These are phyloP conservation scores for Zaprionus bogoriensis DNA, from an alignment of 2,888 invertebrate genomes.

Conservation along the genomic window DNA sequence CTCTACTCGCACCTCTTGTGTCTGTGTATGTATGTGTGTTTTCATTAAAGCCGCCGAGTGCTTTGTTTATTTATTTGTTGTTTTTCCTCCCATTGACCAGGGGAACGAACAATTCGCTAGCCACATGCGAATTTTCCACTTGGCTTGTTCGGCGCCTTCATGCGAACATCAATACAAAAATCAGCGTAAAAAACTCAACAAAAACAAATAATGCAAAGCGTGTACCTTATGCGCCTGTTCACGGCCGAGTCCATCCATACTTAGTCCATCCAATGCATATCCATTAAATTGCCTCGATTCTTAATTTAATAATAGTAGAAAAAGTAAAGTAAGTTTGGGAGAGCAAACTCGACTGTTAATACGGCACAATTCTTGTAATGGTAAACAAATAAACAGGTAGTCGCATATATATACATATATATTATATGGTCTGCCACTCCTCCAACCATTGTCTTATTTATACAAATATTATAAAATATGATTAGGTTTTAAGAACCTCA, in stretches of 20 bases:
- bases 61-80: slow-evolving; percentile 57
- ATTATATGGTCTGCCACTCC: no score
- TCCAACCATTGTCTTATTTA: no score
- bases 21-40: slow-evolving; percentile 18
- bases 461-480: no score
- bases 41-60: slow-evolving; percentile 47
- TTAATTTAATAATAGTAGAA: neutral
- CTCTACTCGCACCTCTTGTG: slow-evolving; percentile 5
- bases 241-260: slow-evolving; percentile 8
- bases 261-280: neutral
- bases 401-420: no score
- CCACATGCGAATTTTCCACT: slow-evolving; percentile 80
- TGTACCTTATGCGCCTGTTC: slow-evolving; percentile 23
- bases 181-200: slow-evolving; percentile 37
- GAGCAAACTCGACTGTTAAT: no score
- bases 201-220: slow-evolving; percentile 27
- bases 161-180: slow-evolving; percentile 79
- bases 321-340: no score
- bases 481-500: no score
- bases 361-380: no score
- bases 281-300: neutral
- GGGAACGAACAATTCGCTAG: slow-evolving; percentile 38
- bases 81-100: slow-evolving; percentile 4
- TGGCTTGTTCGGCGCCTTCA: slow-evolving; percentile 79
- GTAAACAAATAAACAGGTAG: no score